Evolutionary conservation across 2,888 invertebrate genomes (phyloP), one percentile per base, ranked within the genome.

Genomic region (Eudasyphora cyanicolor): DNA sequence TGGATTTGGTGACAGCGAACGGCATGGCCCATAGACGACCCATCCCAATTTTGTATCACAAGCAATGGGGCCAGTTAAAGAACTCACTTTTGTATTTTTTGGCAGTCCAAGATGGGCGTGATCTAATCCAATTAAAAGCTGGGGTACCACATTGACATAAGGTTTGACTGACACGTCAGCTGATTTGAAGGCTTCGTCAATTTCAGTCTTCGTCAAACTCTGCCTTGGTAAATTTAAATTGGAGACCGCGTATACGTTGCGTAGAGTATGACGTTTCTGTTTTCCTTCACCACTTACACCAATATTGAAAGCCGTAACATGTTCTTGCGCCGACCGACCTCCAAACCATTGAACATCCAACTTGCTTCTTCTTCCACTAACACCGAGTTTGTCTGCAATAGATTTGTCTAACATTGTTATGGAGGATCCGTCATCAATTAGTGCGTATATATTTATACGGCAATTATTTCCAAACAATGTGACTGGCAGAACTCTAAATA

Each of bases 11-110:
- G 49, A 45, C 32, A 42, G 0, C 4, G 38, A 21, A 6, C 42
- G 38, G 2, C 29, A 67, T 60, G 77, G 82, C n/a, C 77, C 82
- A 17, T 73, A 77, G 0, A 77, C 69, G 12, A 49, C 62, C 73
- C 57, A 54, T 19, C 82, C 82, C 14, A 78, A n/a, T 3, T 75
- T 70, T 0, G 82, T 82, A 6, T 75, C 60, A 0, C 51, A 70
- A 10, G 71, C 82, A 29, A 19, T 69, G 2, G 78, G 76, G 2
- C 75, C 79, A 7, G 10, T 21, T 7, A 57, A 12, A n/a, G 74
- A 76, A 12, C 4, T n/a, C 1, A 71, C 69, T 10, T 73, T 42
- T 10, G 12, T 35, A 54, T 70, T 5, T 12, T 45, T n/a, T 45
- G 45, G 45, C 14, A 45, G 14, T 45, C 7, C 6, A 14, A 45